Base-by-base conservation (phyloP, 1,140 invertebrate species). In the Telenomus remus region DNA sequence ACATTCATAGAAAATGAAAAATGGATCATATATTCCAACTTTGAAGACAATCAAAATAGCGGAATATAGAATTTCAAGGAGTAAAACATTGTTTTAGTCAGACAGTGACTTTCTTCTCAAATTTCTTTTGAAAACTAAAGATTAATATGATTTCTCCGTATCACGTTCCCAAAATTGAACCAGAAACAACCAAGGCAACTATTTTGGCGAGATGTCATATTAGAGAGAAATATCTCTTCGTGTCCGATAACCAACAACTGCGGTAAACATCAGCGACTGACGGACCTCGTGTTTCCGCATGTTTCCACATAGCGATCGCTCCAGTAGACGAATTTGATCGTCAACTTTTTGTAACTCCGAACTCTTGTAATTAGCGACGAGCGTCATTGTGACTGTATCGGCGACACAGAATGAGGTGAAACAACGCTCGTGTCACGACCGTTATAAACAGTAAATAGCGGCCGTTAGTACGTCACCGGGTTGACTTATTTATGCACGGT, bases 311-410 rank as follows among this genome's bases (percentile, higher is more conserved):
- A 35, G 37, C 43, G n/a, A 57, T 56, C 49, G 48, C 16, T 9
- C 39, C 19, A 3, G n/a, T 4, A 14, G n/a, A 11, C 48, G 43
- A 64, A 64, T 64, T 63, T 13, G 1, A 15, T 14, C n/a, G 12
- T 14, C 33, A 19, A 57, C 55, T 61, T 57, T 57, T 47, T 48
- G 12, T 43, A 53, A 53, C 19, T n/a, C 33, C 12, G 55, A 19
- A 54, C 47, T 53, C 72, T 69, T 75, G 69, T 75, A 75, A 69
- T 75, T 75, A 69, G 64, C 48, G 13, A 10, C 43, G 50, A 34
- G 10, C 53, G n/a, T 48, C 37, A 60, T 76, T 76, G 51, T 54
- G 54, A 19, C 49, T 73, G 51, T 53, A 55, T 27, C 48, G 7
- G 15, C 12, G n/a, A 14, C 49, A 33, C 39, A 33, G 57, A 55